Conservation (phyloP, 2,797 vertebrate genomes). For the Menidia menidia region DNA sequence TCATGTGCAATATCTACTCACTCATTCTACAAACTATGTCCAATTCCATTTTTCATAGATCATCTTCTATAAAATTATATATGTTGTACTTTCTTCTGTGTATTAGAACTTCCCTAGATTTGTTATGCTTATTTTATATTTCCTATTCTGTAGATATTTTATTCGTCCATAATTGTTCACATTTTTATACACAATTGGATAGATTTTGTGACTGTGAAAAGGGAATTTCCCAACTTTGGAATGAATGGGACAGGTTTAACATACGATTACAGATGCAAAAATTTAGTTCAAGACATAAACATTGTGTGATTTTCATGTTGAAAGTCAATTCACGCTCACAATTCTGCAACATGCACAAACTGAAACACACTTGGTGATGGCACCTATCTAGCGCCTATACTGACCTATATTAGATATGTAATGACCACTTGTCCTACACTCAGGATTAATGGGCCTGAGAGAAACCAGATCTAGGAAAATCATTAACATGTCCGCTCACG, state of each 20-base stretch:
- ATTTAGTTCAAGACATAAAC: conserved; percentile 35
- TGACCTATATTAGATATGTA: conserved; percentile 81
- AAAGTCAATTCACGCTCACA: not conserved
- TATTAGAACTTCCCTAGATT: too few species aligned
- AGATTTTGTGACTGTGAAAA: too few species aligned
- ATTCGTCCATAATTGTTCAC: too few species aligned
- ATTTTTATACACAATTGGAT: too few species aligned
- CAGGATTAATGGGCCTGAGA: conserved; percentile 81
- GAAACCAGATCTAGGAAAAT: conserved; percentile 78
- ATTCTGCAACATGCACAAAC: conserved; percentile 6
- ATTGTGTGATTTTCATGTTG: conserved; percentile 8
- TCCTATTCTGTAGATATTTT: too few species aligned
- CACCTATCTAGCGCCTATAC: conserved; percentile 78
- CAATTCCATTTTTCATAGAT: too few species aligned
- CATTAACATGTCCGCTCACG: conserved; percentile 61
- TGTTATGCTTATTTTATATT: too few species aligned
- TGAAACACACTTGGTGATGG: conserved; percentile 49
- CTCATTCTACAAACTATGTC: too few species aligned
- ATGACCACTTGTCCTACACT: conserved; percentile 80
- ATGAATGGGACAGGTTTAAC: conserved; percentile 76
- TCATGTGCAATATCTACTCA: too few species aligned
- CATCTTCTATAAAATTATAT: too few species aligned
- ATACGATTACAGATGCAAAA: conserved; percentile 63
- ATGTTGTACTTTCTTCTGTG: too few species aligned
- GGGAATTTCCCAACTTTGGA: too few species aligned